Evolutionary conservation across 37 sponge, comb jelly and placozoan genomes (phyloP), one percentile per base, ranked within the genome.

Genomic region (Petrosia ficiformis): DNA sequence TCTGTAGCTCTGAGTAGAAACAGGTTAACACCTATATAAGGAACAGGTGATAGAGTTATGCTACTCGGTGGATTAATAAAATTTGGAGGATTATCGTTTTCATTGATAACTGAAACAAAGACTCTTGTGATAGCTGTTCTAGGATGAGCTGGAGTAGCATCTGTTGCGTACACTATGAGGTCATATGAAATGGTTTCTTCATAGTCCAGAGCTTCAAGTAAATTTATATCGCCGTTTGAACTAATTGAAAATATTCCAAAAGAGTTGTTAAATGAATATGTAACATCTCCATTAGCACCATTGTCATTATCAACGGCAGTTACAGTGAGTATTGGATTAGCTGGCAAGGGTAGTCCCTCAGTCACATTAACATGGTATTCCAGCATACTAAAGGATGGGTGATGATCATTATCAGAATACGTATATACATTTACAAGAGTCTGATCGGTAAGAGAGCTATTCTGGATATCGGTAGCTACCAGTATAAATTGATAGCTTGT

Each of bases 281-380:
- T 36, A 2, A 81, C 34, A 2, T 72, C 42, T 21, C 42, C 69
- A 39, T 74, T 68, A 1, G 41, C 1, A n/a, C 93, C 93, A 41
- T 19, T 72, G 67, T 89, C 90, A 33, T 36, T 39, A 58, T 91
- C 92, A 2, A 48, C 66, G 38, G 65, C 92, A 57, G 58, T 42
- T 25, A 28, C 75, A 3, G 25, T 44, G 24, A 67, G 79, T 0
- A 86, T 39, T 22, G 34, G 30, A 10, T 28, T 39, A 14, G 69
- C 64, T 8, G 54, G 54, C 29, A 14, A 33, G 1, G 38, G 33
- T 2, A 67, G 59, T 28, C 41, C 73, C 40, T 79, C 83, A 36
- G 44, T 16, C 3, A 86, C 70, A 22, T 54, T 41, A 42, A 57
- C 65, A 16, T 26, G 36, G 36, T 61, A 61, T 21, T 40, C 32